Base-by-base conservation (phyloP, 2,888 invertebrate genomes). In the Monoplex corrugatus region DNA sequence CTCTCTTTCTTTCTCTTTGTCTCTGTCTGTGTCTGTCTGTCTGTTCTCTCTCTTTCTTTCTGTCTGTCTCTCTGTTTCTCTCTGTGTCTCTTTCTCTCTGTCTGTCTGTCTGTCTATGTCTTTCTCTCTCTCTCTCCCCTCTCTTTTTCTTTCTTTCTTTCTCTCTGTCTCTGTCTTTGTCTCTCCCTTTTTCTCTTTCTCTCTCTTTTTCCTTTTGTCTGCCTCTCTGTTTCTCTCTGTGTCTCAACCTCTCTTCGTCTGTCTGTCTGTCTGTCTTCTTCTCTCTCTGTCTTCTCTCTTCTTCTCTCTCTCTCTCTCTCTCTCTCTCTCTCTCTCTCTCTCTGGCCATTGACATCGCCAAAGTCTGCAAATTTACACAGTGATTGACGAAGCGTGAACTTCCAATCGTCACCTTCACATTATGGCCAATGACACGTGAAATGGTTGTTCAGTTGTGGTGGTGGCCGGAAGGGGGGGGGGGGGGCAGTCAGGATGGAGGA, bases 61-160 rank as follows among this genome's bases (percentile, higher is more conserved):
- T 28, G 28, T 68, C 68, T 68, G 28, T 68, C 68, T 68, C 68
- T 68, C 68, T 68, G 0, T 2, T 68, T 2, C 6, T 2, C 0
- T 5, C 6, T 0, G 28, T 68, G 28, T 3, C 1, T 68, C 3
- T n/a, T 63, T 63, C 63, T 63, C 63, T 63, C 63, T 63, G 28
- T 63, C 63, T 63, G 28, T 63, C 63, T 50, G 10, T 50, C 50
- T 50, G 10, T 50, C 50, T 50, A 8, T 50, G 10, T 50, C 50
- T 50, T 16, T 50, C 50, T 50, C 50, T 50, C 0, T 1, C 50
- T 2, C 50, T 2, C 3, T 1, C 50, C n/a, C 68, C 23, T n/a
- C n/a, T 28, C 68, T 68, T n/a, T 68, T n/a, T 68, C 68, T 68
- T n/a, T 68, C 68, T 68, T n/a, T 68, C 68, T 68, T n/a, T 68